phyloP scores from a whole-genome alignment of 2,113 vertebrate genomes.

The Coregonus clupeaformis region DNA sequence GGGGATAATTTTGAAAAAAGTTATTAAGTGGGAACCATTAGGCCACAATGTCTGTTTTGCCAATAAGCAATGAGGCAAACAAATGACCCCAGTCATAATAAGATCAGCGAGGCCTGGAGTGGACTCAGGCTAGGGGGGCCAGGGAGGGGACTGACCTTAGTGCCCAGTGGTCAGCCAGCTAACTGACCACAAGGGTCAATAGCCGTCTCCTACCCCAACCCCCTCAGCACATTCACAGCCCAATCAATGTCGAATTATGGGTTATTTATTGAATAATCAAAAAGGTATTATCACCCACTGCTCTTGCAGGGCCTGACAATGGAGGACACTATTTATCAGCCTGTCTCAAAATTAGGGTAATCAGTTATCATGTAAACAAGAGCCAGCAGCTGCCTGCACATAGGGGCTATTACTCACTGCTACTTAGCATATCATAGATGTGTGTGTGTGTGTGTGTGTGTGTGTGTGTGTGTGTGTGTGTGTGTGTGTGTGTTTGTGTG shows the following conservation, averaged over 20 bases:
- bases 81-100: slow-evolving; percentile 74
- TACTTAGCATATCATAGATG: slow-evolving; percentile 62
- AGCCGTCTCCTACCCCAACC: slow-evolving; percentile 38
- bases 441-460: too few species aligned
- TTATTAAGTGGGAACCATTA: slow-evolving; percentile 69
- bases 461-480: slow-evolving; percentile 4
- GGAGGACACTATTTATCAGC: slow-evolving; percentile 74
- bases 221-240: slow-evolving; percentile 67
- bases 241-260: slow-evolving; percentile 86
- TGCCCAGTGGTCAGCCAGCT: slow-evolving; percentile 68
- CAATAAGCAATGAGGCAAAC: slow-evolving; percentile 66
- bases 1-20: slow-evolving; percentile 66
- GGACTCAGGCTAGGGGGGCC: too few species aligned
- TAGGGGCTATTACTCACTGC: slow-evolving; percentile 74
- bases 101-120: slow-evolving; percentile 53
- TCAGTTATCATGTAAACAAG: slow-evolving; percentile 90
- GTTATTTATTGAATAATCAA: slow-evolving; percentile 88
- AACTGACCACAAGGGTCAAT: slow-evolving; percentile 77
- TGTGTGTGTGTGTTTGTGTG: not conserved
- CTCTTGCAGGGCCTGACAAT: slow-evolving; percentile 59
- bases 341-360: slow-evolving; percentile 87
- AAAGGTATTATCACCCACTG: slow-evolving; percentile 72
- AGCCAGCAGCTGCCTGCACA: slow-evolving; percentile 82
- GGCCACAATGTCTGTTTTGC: slow-evolving; percentile 69
- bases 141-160: slow-evolving; percentile 51